Conservation (phyloP, 1,140 invertebrate species). For the Cydia fagiglandana region DNA sequence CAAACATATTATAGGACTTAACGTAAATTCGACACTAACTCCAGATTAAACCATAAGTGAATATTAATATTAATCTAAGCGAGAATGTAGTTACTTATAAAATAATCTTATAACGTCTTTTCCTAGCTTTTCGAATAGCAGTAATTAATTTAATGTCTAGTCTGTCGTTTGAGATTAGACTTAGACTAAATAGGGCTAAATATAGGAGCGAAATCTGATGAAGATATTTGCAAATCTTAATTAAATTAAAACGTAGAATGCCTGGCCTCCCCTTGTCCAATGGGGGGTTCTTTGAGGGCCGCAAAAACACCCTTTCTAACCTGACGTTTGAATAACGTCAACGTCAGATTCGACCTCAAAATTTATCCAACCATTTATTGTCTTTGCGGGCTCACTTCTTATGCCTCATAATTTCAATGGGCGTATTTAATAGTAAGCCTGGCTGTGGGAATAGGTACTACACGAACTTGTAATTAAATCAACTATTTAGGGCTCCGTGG, state of each 20-base stretch:
- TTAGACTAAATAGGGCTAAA: not conserved
- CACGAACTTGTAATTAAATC: not conserved
- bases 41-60: not conserved
- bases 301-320: not conserved
- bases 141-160: not conserved
- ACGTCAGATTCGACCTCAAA: not conserved
- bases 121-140: not conserved
- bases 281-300: not conserved
- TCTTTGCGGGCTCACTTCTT: not conserved
- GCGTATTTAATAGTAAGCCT: not conserved
- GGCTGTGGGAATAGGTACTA: not conserved
- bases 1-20: no score
- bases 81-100: no score
- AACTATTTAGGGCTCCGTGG: not conserved
- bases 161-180: not conserved
- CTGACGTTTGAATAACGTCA: not conserved
- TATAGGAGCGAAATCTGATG: not conserved
- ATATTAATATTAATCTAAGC: no score
- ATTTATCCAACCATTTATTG: not conserved
- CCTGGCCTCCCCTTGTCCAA: not conserved
- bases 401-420: not conserved
- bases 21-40: not conserved
- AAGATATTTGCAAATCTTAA: not conserved
- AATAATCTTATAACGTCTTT: not conserved
- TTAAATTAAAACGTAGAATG: not conserved